These are phyloP conservation scores for Neogale vison DNA, from an alignment of 2,113 vertebrate genomes.

Conservation along the genomic window DNA sequence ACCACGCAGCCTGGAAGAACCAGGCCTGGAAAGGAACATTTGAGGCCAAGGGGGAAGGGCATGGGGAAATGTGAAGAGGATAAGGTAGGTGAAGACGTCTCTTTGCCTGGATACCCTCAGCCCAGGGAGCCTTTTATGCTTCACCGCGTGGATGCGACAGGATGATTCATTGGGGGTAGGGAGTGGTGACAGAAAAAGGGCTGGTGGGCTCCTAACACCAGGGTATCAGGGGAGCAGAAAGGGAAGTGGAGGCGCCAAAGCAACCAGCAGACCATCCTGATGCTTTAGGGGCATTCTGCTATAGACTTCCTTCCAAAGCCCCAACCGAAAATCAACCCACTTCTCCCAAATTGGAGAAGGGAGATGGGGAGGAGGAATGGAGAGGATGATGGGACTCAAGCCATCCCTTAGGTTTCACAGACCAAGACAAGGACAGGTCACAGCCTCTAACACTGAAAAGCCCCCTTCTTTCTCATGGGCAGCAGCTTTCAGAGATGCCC, in stretches of 20 bases:
- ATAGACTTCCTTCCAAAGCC: background rate
- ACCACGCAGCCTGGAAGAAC: background rate
- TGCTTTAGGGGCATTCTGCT: fast-evolving
- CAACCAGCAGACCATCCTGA: background rate
- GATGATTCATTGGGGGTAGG: background rate
- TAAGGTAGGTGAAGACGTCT: background rate
- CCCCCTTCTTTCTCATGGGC: background rate
- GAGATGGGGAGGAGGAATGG: fast-evolving
- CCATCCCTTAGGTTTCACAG: too few species aligned
- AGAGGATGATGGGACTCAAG: background rate
- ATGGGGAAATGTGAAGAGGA: background rate
- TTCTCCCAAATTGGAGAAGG: background rate
- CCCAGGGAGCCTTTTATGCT: background rate
- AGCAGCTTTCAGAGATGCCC: background rate
- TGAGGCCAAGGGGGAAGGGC: background rate
- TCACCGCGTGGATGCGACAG: fast-evolving
- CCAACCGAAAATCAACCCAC: background rate
- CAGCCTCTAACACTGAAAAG: background rate
- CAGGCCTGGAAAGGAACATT: background rate
- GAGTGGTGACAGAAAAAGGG: background rate
- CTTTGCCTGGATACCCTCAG: background rate
- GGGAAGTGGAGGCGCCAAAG: background rate
- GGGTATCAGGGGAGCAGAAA: background rate
- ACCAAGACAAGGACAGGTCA: fast-evolving
- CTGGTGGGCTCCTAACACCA: too few species aligned